phyloP scores from a whole-genome alignment of 2,113 vertebrate genomes.

The Enhydra lutris region DNA sequence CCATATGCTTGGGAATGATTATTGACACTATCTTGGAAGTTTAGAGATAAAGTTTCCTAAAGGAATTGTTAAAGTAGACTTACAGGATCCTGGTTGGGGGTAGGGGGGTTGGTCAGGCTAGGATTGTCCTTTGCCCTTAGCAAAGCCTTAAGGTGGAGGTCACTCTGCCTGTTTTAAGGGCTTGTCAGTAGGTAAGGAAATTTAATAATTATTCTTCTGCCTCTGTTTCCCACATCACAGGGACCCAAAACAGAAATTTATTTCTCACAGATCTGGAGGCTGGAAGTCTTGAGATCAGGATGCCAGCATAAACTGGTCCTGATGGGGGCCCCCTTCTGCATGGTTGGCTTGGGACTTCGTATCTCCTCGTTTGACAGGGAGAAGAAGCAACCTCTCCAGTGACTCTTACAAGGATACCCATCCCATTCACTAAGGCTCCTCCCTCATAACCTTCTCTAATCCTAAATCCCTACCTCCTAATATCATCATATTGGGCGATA shows the following conservation, averaged over 20 bases:
- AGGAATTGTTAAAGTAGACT: too few relatives aligned
- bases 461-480: background rate
- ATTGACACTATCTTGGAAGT: too few relatives aligned
- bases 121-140: too few relatives aligned
- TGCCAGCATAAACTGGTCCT: background rate
- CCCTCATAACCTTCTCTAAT: background rate
- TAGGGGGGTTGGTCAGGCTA: too few relatives aligned
- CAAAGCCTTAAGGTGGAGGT: too few relatives aligned
- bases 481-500: background rate
- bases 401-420: background rate
- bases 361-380: background rate
- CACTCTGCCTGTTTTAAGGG: too few relatives aligned
- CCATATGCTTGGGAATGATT: too few relatives aligned
- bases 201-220: too few relatives aligned
- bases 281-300: background rate
- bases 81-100: too few relatives aligned
- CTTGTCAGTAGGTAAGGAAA: too few relatives aligned
- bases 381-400: background rate
- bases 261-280: background rate
- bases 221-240: too few relatives aligned
- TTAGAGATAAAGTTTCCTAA: too few relatives aligned
- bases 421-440: background rate
- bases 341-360: background rate
- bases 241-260: background rate
- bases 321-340: background rate